Evolutionary conservation across 2,797 vertebrate genomes (phyloP), one percentile per base, ranked within the genome.

Genomic region (Trichosurus vulpecula): DNA sequence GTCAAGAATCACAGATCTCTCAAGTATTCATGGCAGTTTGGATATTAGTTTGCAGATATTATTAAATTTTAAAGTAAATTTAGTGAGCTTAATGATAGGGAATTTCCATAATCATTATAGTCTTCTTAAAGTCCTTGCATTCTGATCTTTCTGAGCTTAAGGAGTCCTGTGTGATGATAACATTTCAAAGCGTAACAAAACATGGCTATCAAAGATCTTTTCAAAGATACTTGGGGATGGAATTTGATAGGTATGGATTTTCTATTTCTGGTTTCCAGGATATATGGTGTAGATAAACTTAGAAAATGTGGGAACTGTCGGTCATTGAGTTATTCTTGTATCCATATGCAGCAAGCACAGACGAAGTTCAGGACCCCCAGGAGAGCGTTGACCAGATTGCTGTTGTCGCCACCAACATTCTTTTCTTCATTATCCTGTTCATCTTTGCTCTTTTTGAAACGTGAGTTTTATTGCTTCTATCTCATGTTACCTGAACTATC

Each of bases 401-500:
- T 16, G 99, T 99, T 35, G 94, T 99, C 87, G 99, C 99, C 31
- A 99, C 99, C 95, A 99, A 99, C 95, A 0, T 99, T 97, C 99
- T 99, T 51, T 99, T 99, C 98, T 99, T 99, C 97, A 91, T 99
- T 94, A 96, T 99, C 98, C 98, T 99, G 96, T 99, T 99, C 98
- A 99, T 99, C 96, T 99, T 99, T 97, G 99, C 99, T 0, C 98
- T 99, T 96, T 99, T 99, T 98, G 99, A 99, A 98, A 99, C 99
- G 99, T 99, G 99, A 98, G 99, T 99, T 96, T 97, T 97, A 91
- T 92, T 95, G 19, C 94, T 0, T 93, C n/a, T 96, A 92, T 93
- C 93, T 96, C 8, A 53, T 5, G 93, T 96, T 92, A 56, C 35
- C 61, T 61, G 5, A 95, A 54, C 91, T 94, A 58, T 91, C 6